Base-by-base conservation (phyloP, 2,888 invertebrate species). In the Alloscopus bannaensis region DNA sequence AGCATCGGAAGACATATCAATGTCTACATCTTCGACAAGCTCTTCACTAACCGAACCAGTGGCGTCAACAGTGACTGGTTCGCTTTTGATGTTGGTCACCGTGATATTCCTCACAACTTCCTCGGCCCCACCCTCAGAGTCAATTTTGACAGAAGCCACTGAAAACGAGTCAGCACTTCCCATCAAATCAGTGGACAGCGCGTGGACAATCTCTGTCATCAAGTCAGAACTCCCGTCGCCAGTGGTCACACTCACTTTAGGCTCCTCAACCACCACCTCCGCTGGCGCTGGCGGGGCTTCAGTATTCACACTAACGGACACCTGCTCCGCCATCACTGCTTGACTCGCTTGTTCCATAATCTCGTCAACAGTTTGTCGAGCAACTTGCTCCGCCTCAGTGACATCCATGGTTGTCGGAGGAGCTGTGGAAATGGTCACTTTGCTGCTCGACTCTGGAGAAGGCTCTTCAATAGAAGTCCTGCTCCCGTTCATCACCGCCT, bases 341-440 rank as follows among this genome's bases (percentile, higher is more conserved):
- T 72, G 62, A 8, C 64, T 81, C 6, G 81, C 81, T 66, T 80
- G 55, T 29, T 47, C 60, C 70, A 84, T 77, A 36, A 85, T 83
- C 16, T 84, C 84, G 26, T 85, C 81, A 0, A 85, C 82, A 11
- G 84, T 72, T 52, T 85, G 71, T 47, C 76, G 66, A 50, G 84
- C 84, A 50, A 83, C 75, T 65, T 57, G 79, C 45, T 83, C 82
- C 11, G 83, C 83, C 18, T 85, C 85, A 3, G 45, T 29, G 36
- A 73, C 59, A n/a, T 81, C 80, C 18, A 80, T 28, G 0, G 75
- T 55, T 18, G 70, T 82, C 18, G 69, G 69, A 22, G 60, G 82
- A 4, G 60, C 52, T 2, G 83, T 83, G 0, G 83, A 83, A 65
- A 57, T 60, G 76, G 42, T 75, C 60, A 75, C 57, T 66, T 52